Evolutionary conservation across 2,113 vertebrate genomes (phyloP), one percentile per base, ranked within the genome.

Genomic region (Campylorhamphus procurvoides): DNA sequence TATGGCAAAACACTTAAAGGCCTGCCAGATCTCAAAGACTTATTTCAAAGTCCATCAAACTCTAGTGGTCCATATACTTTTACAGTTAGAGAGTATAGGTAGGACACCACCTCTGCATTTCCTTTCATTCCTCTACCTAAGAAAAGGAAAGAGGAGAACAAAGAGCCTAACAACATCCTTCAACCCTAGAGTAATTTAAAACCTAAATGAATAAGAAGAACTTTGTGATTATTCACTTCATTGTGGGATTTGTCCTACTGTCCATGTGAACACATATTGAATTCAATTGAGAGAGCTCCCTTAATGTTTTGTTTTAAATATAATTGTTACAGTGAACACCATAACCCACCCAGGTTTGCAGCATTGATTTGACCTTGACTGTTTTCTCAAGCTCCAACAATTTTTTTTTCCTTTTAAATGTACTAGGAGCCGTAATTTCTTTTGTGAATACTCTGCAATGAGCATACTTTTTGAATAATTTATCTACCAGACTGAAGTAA

Each of bases 271-370:
- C 80, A 60, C 24, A 68, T 35, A 55, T 22, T n/a, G 8, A 92
- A 77, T 56, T 74, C 9, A 71, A 18, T 2, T 39, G 37, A 67
- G 74, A 94, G 46, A 58, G 1, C 3, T 81, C 28, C 39, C 31
- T 73, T 80, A 62, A 94, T 7, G 17, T 88, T 95, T 78, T 95
- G 11, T 88, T 94, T 93, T 96, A 82, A 94, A 93, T 96, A 94
- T 96, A 91, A 82, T 92, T 75, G 52, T 90, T 84, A 66, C 71
- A 44, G 81, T 93, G 55, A 75, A 88, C 7, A 80, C 14, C 10
- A n/a, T 93, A 85, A 85, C 37, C 35, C 24, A 75, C 50, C 62
- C 67, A 33, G 7, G 31, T 94, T 71, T 96, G 68, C 35, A 66
- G 55, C 71, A 63, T 29, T 80, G 59, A 95, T 33, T 94, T 95